Evolutionary conservation across 2,797 vertebrate species (phyloP).

Genomic region (Thunnus albacares): DNA sequence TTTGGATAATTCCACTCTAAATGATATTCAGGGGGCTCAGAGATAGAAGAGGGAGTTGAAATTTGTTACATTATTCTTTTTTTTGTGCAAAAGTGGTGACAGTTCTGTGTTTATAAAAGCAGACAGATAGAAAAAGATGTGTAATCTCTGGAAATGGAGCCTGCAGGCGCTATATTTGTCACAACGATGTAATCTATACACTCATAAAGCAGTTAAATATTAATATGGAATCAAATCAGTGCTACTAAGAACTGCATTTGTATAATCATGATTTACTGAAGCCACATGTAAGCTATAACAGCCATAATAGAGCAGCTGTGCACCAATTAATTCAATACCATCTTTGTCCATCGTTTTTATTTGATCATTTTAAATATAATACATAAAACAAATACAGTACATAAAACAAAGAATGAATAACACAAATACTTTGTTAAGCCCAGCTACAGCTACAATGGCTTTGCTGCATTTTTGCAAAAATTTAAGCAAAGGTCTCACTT

Average conservation of each 20-base stretch:
- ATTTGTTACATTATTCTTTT: not conserved
- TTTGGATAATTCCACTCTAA: constrained; percentile 8
- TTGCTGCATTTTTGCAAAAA: constrained; percentile 48
- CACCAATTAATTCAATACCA: not conserved
- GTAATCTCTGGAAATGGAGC: not conserved
- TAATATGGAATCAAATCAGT: constrained; percentile 18
- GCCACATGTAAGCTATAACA: not conserved
- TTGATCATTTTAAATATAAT: constrained; percentile 50
- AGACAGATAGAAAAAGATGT: not conserved
- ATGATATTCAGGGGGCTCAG: not conserved
- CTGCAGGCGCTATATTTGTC: not conserved
- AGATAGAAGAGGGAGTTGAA: not conserved
- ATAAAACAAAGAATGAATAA: constrained; percentile 55
- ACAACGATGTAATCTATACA: not conserved
- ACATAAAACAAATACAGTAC: constrained; percentile 69
- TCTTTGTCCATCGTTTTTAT: constrained; percentile 57
- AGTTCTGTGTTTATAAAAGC: not conserved
- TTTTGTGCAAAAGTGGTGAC: not conserved
- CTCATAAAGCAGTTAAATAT: constrained; percentile 9
- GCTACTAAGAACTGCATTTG: constrained; percentile 3
- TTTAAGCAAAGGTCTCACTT: constrained; percentile 44
- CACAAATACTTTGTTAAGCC: constrained; percentile 46
- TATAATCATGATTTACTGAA: constrained; percentile 30
- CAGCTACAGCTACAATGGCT: constrained; percentile 43
- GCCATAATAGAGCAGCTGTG: not conserved